phyloP scores from a whole-genome alignment of 2,797 vertebrate species.

The Sebastiscus albofasciatus region DNA sequence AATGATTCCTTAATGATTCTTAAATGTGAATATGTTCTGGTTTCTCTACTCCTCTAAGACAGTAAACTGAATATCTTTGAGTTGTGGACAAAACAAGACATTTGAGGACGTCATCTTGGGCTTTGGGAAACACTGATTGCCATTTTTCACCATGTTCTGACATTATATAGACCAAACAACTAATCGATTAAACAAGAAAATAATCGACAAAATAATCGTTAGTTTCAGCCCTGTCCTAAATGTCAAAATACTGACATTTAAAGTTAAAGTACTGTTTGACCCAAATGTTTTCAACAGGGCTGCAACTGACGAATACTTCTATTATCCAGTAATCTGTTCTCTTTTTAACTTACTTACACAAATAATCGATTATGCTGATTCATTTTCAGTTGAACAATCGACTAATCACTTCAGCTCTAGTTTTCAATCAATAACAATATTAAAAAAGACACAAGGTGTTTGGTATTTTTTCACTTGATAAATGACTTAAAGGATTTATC shows the following conservation, averaged over 20 bases:
- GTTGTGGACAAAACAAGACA: not conserved
- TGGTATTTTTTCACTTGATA: too few relatives aligned
- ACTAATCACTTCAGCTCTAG: too few relatives aligned
- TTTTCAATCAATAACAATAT: not conserved
- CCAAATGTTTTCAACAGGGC: not conserved
- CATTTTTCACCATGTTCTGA: too few relatives aligned
- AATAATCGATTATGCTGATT: not conserved
- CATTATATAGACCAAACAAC: too few relatives aligned
- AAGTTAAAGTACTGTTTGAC: not conserved
- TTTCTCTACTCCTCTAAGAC: accelerated
- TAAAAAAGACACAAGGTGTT: not conserved
- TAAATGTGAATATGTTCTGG: not conserved
- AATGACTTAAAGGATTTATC: not conserved
- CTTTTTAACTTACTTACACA: not conserved
- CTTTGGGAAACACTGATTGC: not conserved
- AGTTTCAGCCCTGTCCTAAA: not conserved
- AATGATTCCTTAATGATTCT: not conserved
- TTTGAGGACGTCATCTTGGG: not conserved
- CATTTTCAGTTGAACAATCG: not conserved
- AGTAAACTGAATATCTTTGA: not conserved
- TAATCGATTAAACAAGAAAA: too few relatives aligned
- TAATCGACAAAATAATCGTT: too few relatives aligned
- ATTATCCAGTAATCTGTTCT: not conserved
- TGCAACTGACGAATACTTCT: not conserved
- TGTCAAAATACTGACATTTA: not conserved